These are phyloP conservation scores for Panulirus ornatus DNA, from an alignment of 1,140 invertebrate species.

Conservation along the genomic window DNA sequence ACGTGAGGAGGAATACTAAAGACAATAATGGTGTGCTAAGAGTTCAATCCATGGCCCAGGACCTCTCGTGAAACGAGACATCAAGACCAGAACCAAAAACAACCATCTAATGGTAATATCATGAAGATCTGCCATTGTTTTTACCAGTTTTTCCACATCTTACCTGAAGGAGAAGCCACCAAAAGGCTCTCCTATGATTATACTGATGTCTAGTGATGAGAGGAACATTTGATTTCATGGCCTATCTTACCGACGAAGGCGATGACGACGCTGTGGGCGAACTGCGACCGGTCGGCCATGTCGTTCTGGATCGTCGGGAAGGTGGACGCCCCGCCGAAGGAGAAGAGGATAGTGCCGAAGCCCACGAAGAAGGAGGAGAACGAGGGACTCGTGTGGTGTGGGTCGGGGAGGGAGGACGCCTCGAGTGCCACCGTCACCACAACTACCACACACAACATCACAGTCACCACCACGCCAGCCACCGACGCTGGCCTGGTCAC, in stretches of 20 bases:
- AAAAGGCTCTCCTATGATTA: too few species aligned
- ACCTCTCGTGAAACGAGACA: too few species aligned
- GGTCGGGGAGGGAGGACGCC: not conserved
- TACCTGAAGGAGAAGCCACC: not conserved
- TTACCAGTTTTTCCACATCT: not conserved
- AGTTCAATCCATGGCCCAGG: too few species aligned
- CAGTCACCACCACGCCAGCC: constrained; percentile 15
- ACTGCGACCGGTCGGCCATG: constrained; percentile 76
- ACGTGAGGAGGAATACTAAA: too few species aligned
- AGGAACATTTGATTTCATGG: too few species aligned
- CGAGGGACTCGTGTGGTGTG: constrained; percentile 78
- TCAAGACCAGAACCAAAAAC: too few species aligned
- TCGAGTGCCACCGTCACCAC: not conserved
- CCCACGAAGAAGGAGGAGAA: constrained; percentile 80
- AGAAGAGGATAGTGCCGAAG: constrained; percentile 83
- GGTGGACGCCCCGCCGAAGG: constrained; percentile 84
- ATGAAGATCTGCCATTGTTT: constrained; percentile 34
- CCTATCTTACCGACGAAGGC: constrained; percentile 76
- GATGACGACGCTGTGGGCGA: constrained; percentile 74
- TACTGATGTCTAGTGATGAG: too few species aligned
- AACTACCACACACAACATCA: constrained; percentile 26
- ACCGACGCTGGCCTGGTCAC: not conserved
- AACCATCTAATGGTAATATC: constrained; percentile 81
- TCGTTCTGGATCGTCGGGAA: constrained; percentile 87
- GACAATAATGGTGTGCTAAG: too few species aligned